phyloP scores from a whole-genome alignment of 1,140 invertebrate species.

The Drosophila repletoides region DNA sequence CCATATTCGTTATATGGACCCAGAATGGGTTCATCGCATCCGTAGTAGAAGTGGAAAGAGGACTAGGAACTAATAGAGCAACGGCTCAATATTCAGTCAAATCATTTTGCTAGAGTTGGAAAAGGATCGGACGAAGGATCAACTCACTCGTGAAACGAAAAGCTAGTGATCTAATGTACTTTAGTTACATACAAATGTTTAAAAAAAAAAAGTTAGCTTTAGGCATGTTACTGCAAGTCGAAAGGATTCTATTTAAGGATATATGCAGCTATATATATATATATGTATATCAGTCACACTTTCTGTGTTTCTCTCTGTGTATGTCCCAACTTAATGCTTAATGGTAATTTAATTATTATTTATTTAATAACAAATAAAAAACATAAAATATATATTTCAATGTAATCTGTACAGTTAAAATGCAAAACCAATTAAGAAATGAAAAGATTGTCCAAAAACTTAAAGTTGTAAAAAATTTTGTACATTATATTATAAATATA shows the following conservation, averaged over 20 bases:
- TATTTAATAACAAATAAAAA: conserved; percentile 52
- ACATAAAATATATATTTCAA: conserved; percentile 8
- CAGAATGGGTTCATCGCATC: conserved; percentile 88
- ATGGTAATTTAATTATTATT: conserved; percentile 74
- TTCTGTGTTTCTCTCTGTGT: conserved; percentile 30
- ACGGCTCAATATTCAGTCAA: conserved; percentile 52
- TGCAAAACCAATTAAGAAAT: conserved; percentile 62
- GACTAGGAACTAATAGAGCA: not conserved
- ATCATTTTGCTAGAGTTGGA: conserved; percentile 54
- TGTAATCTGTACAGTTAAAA: conserved; percentile 4
- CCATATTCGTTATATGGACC: conserved; percentile 94
- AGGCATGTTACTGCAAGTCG: conserved; percentile 46
- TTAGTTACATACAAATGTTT: conserved; percentile 78
- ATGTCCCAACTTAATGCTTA: conserved; percentile 63
- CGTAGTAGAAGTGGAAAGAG: conserved; percentile 74
- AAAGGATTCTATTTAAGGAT: conserved; percentile 43
- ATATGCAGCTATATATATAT: conserved; percentile 23
- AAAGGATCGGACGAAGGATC: not conserved
- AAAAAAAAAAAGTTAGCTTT: conserved; percentile 52
- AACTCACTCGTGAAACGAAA: conserved; percentile 78
- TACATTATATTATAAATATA: conserved; percentile 54
- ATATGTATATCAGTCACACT: conserved; percentile 36
- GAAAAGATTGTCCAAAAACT: conserved; percentile 81
- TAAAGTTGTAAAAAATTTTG: conserved; percentile 77
- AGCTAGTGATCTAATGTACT: conserved; percentile 80